Conservation (phyloP, 1,140 invertebrate species). For the Temnothorax curvispinosus region DNA sequence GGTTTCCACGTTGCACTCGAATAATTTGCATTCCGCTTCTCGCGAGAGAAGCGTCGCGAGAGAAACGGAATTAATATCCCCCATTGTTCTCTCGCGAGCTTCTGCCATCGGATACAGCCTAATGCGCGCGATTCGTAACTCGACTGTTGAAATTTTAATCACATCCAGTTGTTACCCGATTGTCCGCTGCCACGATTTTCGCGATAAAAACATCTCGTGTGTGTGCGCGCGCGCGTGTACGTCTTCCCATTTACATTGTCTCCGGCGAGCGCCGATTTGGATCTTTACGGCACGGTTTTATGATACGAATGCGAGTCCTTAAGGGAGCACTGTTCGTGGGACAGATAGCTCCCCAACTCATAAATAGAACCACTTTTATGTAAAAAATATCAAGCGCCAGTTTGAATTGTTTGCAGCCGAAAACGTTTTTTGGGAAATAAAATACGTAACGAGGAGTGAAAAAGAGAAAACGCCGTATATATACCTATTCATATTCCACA, state of each 20-base stretch:
- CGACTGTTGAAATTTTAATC: slow-evolving; percentile 41
- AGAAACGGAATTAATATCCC: slow-evolving; percentile 38
- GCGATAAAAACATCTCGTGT: slow-evolving; percentile 1
- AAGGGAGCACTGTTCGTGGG: neutral
- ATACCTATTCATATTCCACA: neutral
- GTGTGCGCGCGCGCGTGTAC: neutral
- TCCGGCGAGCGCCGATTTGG: neutral
- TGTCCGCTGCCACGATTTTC: neutral
- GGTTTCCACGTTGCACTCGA: neutral
- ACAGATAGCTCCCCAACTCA: neutral
- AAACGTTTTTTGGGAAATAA: neutral
- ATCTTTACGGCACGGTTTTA: slow-evolving; percentile 17
- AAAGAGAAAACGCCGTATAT: neutral
- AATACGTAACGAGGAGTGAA: slow-evolving; percentile 10
- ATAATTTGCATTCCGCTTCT: slow-evolving; percentile 20
- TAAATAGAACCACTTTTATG: slow-evolving; percentile 16
- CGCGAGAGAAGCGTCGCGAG: neutral
- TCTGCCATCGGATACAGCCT: slow-evolving; percentile 30
- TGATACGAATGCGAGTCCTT: neutral
- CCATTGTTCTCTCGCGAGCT: slow-evolving; percentile 24
- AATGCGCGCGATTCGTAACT: slow-evolving; percentile 43
- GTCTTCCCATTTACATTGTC: slow-evolving; percentile 1
- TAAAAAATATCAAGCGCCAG: neutral
- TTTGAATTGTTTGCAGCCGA: neutral
- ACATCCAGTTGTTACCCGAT: slow-evolving; percentile 24